These are phyloP conservation scores for Numenius arquata DNA, from an alignment of 2,113 vertebrate species.

Conservation along the genomic window DNA sequence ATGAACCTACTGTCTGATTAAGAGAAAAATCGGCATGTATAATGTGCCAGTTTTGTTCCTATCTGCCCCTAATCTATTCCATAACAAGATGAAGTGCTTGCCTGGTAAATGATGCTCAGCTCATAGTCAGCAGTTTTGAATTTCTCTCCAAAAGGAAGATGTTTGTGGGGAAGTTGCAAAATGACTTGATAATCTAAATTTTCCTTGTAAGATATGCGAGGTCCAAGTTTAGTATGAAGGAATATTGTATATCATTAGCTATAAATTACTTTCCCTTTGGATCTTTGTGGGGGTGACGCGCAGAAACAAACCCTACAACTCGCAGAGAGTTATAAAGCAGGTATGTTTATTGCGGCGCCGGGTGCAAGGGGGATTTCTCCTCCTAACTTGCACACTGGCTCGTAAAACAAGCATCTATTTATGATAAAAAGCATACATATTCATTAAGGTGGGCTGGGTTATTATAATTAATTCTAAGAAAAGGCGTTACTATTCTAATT, in stretches of 20 bases:
- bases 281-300: background rate
- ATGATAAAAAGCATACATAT: no score
- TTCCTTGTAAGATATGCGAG: background rate
- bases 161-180: background rate
- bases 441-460: no score
- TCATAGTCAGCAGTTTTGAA: background rate
- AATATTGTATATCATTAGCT: background rate
- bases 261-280: background rate
- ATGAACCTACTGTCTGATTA: background rate
- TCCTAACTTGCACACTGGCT: no score
- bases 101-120: background rate
- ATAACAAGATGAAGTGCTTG: background rate
- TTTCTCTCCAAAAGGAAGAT: background rate
- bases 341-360: no score
- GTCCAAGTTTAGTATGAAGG: background rate
- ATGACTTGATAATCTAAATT: background rate
- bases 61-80: background rate
- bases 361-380: no score
- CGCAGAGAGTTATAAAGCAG: no score
- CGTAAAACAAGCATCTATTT: no score
- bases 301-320: no score
- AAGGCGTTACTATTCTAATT: no score
- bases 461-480: no score
- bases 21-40: background rate
- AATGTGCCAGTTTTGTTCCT: background rate